phyloP scores from a whole-genome alignment of 1,140 invertebrate species.

The Stenopsyche tienmushanensis region DNA sequence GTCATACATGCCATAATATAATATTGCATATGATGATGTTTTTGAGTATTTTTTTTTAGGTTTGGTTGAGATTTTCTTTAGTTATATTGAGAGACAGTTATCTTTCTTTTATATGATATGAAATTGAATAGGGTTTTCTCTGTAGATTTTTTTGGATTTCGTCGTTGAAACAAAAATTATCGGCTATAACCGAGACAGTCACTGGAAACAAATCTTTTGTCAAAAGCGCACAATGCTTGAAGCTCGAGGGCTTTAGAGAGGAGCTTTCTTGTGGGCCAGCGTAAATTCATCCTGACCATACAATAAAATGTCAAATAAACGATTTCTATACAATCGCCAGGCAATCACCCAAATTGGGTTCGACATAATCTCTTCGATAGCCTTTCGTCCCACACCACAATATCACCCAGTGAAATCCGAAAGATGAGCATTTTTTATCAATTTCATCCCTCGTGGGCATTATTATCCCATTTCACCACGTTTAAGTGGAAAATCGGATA shows the following conservation, averaged over 20 bases:
- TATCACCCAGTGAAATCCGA: background rate
- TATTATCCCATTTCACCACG: slow-evolving; percentile 30
- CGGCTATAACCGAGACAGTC: too few species aligned
- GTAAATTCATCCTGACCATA: background rate
- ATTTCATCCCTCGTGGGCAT: slow-evolving; percentile 21
- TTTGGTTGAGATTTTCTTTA: too few species aligned
- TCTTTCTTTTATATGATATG: too few species aligned
- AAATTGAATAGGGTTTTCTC: too few species aligned
- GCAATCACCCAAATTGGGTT: slow-evolving; percentile 25
- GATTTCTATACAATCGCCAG: slow-evolving; percentile 10
- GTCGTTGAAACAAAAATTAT: too few species aligned
- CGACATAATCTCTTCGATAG: background rate
- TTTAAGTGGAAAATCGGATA: slow-evolving; percentile 32
- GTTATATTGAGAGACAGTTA: too few species aligned
- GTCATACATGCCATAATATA: too few species aligned
- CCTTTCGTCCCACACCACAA: background rate
- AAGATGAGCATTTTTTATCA: slow-evolving; percentile 29
- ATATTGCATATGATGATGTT: too few species aligned
- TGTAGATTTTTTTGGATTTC: too few species aligned
- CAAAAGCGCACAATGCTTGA: too few species aligned
- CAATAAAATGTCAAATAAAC: slow-evolving; percentile 27
- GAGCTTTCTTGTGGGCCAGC: background rate
- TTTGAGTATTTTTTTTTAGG: too few species aligned
- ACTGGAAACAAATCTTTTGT: too few species aligned
- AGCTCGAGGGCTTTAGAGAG: background rate